These are phyloP conservation scores for Sterna hirundo DNA, from an alignment of 2,113 vertebrate species.

Conservation along the genomic window DNA sequence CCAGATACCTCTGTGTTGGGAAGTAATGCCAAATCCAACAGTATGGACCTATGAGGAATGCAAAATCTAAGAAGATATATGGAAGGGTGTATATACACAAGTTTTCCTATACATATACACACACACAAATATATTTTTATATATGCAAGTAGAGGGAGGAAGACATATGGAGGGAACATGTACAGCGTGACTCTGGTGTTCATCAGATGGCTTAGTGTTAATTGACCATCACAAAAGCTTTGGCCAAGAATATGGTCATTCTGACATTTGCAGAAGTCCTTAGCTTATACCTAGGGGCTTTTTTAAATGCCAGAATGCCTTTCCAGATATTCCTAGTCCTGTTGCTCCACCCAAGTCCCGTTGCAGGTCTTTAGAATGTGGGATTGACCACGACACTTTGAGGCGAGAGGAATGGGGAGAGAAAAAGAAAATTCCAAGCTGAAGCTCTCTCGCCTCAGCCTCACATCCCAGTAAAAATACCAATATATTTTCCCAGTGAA, in stretches of 20 bases:
- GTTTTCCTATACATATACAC: neutral
- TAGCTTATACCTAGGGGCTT: neutral
- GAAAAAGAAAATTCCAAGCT: neutral
- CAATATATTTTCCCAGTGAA: neutral
- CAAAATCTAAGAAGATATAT: too few relatives aligned
- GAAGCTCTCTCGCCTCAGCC: neutral
- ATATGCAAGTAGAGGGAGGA: too few relatives aligned
- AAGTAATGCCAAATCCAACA: neutral
- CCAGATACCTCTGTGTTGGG: too few relatives aligned
- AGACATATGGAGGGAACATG: neutral
- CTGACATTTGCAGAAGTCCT: neutral
- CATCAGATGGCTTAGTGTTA: neutral
- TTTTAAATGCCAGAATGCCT: too few relatives aligned
- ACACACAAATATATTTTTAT: neutral
- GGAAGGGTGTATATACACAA: neutral
- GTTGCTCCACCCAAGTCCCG: neutral
- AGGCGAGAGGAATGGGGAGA: neutral
- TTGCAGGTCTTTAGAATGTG: neutral
- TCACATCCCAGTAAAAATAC: neutral
- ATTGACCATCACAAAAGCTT: neutral
- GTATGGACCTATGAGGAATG: too few relatives aligned
- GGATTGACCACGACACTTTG: accelerated
- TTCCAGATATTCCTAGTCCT: neutral
- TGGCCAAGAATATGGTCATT: neutral
- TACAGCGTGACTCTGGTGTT: neutral